Evolutionary conservation across 2,113 vertebrate species (phyloP).

Genomic region (Oncorhynchus mykiss): DNA sequence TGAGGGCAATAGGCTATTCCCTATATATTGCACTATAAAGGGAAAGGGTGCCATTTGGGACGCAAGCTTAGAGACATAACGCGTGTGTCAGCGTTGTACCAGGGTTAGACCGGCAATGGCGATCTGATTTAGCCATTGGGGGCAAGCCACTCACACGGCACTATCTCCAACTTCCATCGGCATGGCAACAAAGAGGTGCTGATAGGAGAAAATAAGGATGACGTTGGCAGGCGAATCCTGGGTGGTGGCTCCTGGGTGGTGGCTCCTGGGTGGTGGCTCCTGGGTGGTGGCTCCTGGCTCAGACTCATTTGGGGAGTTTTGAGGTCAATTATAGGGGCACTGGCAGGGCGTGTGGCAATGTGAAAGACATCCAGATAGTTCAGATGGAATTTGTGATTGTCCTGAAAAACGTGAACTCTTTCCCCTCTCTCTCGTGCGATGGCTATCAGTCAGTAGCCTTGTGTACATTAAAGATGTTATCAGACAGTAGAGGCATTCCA

Average conservation of each 20-base stretch:
- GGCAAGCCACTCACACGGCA: conserved; percentile 7
- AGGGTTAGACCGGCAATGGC: not conserved
- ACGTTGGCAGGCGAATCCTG: conserved; percentile 4
- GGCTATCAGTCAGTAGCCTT: conserved; percentile 39
- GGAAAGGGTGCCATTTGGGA: not conserved
- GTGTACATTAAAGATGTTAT: conserved; percentile 51
- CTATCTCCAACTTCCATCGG: conserved; percentile 32
- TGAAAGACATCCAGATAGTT: conserved; percentile 28
- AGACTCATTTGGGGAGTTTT: not conserved
- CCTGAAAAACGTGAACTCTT: conserved; percentile 23
- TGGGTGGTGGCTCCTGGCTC: conserved; percentile 20
- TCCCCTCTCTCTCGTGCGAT: conserved; percentile 27
- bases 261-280: conserved; percentile 17
- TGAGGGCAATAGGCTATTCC: too few relatives aligned
- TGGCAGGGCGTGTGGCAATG: conserved; percentile 14
- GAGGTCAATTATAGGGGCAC: not conserved
- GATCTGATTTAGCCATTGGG: conserved; percentile 10
- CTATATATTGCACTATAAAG: too few relatives aligned
- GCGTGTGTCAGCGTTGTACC: conserved; percentile 1
- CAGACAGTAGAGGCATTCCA: conserved; percentile 22
- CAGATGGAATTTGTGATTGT: conserved; percentile 57
- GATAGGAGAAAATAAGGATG: conserved; percentile 7
- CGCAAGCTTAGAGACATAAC: not conserved
- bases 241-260: conserved; percentile 32
- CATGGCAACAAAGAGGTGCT: conserved; percentile 14